Percentiles rank a stretch among this genome's conserved stretches.
These are phyloP conservation scores for Zophobas atratus DNA, from an alignment of 1,140 invertebrate genomes.

Conservation along the genomic window DNA sequence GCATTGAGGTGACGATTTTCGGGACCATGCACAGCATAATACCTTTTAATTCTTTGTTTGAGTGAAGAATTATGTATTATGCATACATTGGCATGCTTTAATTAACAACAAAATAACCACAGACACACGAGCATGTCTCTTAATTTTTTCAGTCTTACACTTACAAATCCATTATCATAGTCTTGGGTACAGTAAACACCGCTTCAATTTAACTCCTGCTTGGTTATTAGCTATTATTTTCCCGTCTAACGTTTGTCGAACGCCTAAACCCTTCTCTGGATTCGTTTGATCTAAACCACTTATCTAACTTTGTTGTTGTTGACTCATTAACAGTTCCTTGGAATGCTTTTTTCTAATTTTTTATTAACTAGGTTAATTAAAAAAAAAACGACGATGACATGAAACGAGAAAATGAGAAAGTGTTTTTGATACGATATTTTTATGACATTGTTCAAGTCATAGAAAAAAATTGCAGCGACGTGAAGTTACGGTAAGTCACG, in stretches of 20 bases:
- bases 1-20: background rate
- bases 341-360: no score
- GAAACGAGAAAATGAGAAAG: no score
- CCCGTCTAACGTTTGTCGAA: background rate
- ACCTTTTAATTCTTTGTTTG: conserved; percentile 6
- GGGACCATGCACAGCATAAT: conserved; percentile 36
- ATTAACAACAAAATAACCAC: conserved; percentile 54
- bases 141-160: conserved; percentile 46
- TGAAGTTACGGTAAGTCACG: no score
- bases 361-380: no score
- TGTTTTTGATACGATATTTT: no score
- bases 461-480: no score
- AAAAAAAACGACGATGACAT: no score
- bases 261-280: no score
- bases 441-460: no score
- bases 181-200: conserved; percentile 37
- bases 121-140: conserved; percentile 56
- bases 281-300: no score
- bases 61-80: conserved; percentile 29
- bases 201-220: conserved; percentile 20
- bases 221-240: background rate
- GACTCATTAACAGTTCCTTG: no score
- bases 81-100: conserved; percentile 50
- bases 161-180: conserved; percentile 23
- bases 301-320: no score